phyloP scores from a whole-genome alignment of 2,113 vertebrate species.

The Crotalus horridus region DNA sequence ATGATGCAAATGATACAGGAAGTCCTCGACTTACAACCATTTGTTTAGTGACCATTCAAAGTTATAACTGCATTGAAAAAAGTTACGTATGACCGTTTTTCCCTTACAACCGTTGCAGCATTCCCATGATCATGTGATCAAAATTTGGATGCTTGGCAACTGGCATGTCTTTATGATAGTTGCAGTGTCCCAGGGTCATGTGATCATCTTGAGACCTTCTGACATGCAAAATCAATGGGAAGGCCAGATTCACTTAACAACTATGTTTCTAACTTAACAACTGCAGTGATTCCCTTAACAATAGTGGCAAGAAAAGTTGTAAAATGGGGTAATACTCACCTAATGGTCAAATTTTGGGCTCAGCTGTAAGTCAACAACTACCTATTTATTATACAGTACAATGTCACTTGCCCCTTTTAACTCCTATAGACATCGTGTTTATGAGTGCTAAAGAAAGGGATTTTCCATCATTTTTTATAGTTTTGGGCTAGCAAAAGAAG shows the following conservation, averaged over 20 bases:
- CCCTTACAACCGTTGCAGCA: not conserved
- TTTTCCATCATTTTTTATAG: not conserved
- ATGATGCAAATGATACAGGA: not conserved
- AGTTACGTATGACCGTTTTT: not conserved
- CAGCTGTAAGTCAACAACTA: not conserved
- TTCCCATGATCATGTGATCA: not conserved
- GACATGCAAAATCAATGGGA: not conserved
- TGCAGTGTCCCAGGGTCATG: not conserved
- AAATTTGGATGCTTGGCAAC: not conserved
- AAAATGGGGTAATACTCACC: not conserved
- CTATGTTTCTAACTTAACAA: not conserved
- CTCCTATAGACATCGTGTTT: not conserved
- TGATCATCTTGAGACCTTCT: not conserved
- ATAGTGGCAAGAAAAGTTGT: not conserved
- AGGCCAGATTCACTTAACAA: not conserved
- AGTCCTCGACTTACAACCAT: not conserved
- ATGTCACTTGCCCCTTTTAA: not conserved
- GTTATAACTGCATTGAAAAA: not conserved
- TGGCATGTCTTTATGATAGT: not conserved
- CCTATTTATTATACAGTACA: not conserved
- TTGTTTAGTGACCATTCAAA: not conserved
- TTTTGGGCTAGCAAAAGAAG: not conserved
- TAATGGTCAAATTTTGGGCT: not conserved
- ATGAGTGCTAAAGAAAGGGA: not conserved
- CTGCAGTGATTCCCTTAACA: not conserved